Conservation (phyloP, 2,888 invertebrate species). For the Carpatolechia fugitivella region DNA sequence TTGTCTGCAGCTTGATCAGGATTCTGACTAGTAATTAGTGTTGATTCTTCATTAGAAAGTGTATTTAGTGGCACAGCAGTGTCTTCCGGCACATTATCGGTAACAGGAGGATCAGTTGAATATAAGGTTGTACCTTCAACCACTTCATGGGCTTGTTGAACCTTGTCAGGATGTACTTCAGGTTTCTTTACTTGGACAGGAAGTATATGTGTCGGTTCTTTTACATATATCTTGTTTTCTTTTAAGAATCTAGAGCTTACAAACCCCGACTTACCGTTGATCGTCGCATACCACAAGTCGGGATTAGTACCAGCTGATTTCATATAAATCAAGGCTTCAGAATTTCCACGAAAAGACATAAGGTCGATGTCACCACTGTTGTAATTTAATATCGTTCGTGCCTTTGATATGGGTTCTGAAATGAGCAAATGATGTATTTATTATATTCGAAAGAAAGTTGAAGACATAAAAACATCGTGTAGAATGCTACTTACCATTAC, state of each 20-base stretch:
- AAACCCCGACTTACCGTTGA: conserved; percentile 84
- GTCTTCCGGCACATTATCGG: conserved; percentile 26
- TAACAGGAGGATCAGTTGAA: conserved; percentile 43
- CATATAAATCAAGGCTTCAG: conserved; percentile 81
- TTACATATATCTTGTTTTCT: conserved; percentile 78
- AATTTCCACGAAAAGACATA: conserved; percentile 80
- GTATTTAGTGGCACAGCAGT: conserved; percentile 28
- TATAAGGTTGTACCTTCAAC: conserved; percentile 85
- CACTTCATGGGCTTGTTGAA: conserved; percentile 69
- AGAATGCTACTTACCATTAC: conserved; percentile 79
- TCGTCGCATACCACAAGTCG: conserved; percentile 84
- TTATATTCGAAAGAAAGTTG: conserved; percentile 36
- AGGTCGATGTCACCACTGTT: conserved; percentile 72
- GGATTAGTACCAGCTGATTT: conserved; percentile 82
- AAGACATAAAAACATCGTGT: conserved; percentile 33
- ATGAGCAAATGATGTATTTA: conserved; percentile 27
- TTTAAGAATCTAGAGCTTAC: conserved; percentile 78
- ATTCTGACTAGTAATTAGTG: conserved; percentile 6
- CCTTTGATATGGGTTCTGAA: conserved; percentile 82
- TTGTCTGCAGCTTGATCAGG: neutral
- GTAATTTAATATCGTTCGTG: conserved; percentile 80
- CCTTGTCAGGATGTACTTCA: conserved; percentile 59
- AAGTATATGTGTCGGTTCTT: conserved; percentile 53
- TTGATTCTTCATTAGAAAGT: conserved; percentile 21
- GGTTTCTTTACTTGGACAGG: conserved; percentile 33